These are phyloP conservation scores for Ochotona curzoniae DNA, from an alignment of 2,113 vertebrate species.

Conservation along the genomic window DNA sequence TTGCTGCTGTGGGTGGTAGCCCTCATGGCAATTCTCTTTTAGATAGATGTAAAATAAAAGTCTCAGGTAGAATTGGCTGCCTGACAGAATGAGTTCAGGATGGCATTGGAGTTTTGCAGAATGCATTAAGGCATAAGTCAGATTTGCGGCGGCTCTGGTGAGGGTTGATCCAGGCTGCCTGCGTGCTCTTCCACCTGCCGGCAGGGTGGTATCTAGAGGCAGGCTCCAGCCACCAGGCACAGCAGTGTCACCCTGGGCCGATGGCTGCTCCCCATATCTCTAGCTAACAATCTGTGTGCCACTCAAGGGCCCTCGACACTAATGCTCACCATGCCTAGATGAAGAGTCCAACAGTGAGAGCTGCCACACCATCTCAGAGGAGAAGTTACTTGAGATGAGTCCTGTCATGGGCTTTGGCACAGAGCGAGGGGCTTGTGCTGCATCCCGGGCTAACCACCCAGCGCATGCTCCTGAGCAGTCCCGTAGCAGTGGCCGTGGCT, in stretches of 20 bases:
- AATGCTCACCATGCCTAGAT: background rate
- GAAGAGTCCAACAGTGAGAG: too few species aligned
- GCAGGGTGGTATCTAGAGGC: background rate
- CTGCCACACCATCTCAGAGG: background rate
- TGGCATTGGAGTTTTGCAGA: background rate
- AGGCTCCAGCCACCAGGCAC: background rate
- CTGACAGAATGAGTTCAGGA: background rate
- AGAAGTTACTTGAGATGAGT: background rate
- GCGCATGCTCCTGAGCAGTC: background rate
- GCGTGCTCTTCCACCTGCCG: background rate
- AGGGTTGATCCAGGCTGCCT: too few species aligned
- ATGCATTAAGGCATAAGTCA: background rate
- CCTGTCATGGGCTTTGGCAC: background rate
- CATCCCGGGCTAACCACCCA: accelerated
- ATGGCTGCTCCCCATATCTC: background rate
- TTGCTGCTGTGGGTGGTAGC: background rate
- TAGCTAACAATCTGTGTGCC: background rate
- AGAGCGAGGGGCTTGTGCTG: background rate
- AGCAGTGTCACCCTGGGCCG: background rate
- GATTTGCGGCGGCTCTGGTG: accelerated
- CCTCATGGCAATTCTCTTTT: accelerated
- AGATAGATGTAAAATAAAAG: background rate
- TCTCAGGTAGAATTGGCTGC: background rate
- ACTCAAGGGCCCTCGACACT: background rate
- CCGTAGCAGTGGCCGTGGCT: background rate